Evolutionary conservation across 2,797 vertebrate species (phyloP).

Genomic region (Bovichtus diacanthus): DNA sequence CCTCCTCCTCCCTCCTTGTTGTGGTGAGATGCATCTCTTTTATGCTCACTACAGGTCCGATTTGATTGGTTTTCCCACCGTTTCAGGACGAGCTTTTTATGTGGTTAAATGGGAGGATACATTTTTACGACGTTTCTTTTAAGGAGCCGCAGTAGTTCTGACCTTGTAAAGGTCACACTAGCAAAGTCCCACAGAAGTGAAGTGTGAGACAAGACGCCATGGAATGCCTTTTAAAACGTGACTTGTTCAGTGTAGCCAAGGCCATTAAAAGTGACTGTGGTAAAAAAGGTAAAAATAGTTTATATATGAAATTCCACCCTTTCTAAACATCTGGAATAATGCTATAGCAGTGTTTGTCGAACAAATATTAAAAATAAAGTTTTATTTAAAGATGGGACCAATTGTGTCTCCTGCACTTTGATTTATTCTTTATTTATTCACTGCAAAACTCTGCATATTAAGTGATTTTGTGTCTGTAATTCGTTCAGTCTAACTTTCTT

Average conservation of each 20-base stretch:
- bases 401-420: background rate
- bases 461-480: background rate
- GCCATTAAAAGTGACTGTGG: too few species aligned
- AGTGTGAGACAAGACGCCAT: background rate
- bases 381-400: background rate
- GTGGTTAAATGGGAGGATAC: background rate
- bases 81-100: background rate
- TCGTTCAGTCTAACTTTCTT: background rate
- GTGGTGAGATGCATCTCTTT: background rate
- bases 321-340: background rate
- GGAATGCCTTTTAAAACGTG: background rate
- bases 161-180: constrained; percentile 46
- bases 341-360: too few species aligned
- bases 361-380: background rate
- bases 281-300: too few species aligned
- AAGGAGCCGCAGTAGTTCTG: background rate
- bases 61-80: accelerated
- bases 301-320: too few species aligned
- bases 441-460: background rate
- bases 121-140: background rate
- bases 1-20: too few species aligned
- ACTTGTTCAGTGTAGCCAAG: too few species aligned
- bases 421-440: background rate
- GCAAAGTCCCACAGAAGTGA: constrained; percentile 31
- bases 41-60: accelerated